Evolutionary conservation across 2,797 vertebrate genomes (phyloP), one percentile per base, ranked within the genome.

Genomic region (Euthynnus affinis): DNA sequence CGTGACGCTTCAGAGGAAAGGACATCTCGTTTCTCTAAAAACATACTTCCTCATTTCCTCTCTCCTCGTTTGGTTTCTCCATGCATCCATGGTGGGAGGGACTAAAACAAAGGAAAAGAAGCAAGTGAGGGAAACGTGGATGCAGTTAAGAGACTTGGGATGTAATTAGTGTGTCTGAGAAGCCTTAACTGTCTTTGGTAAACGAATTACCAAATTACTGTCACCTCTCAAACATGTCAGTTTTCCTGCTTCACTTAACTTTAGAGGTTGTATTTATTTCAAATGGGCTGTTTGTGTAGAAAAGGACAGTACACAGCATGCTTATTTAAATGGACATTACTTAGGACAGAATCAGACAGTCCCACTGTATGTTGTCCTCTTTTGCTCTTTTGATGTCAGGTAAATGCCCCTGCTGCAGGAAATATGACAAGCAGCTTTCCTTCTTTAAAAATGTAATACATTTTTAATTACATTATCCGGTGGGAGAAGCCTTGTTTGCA

Each of bases 201-300:
- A 83, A 84, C 80, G 27, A 76, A 77, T 90, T 80, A 83, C 72
- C 71, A 42, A 84, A 82, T 87, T 73, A 73, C 81, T 86, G 84
- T 84, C 81, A 76, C 61, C 65, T 81, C 32, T 48, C 44, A 85
- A 85, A 49, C 6, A 1, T 86, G 65, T 81, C 83, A 70, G 64
- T 56, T 74, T 66, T 55, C 32, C 34, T 65, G 48, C 69, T 62
- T 69, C 46, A 77, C 37, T 57, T 73, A 59, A n/a, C 66, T 67
- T 23, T 58, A 46, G 44, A 51, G 32, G 44, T 71, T 84, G 52
- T 34, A 60, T 87, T 88, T 1, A 82, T 79, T 88, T 81, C 2
- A 78, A 78, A 52, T 40, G 25, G 29, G 53, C 53, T 76, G 68
- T 79, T 57, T 87, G 57, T 74, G 53, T 40, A 14, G 44, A 68